Percentiles rank a stretch among this genome's conserved stretches.
Conservation (phyloP, 2,797 vertebrate genomes). For the Mus caroli region DNA sequence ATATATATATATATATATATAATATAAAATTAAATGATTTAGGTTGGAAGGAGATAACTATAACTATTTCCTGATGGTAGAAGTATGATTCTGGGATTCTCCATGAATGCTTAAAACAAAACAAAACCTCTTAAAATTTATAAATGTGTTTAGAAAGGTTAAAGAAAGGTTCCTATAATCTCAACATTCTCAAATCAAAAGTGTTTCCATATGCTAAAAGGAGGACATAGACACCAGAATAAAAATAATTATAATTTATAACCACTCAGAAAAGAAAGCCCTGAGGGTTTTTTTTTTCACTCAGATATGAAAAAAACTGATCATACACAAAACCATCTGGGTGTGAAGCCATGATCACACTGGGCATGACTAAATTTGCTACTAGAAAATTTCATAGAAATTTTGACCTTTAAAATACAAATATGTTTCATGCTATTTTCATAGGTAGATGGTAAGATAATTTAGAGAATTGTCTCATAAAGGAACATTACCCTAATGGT, state of each 20-base stretch:
- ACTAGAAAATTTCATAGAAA: neutral
- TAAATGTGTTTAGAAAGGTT: neutral
- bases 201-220: neutral
- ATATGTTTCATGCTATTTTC: neutral
- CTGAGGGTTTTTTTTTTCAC: neutral
- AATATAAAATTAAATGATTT: neutral
- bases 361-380: conserved; percentile 22
- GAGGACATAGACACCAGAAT: neutral
- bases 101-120: neutral
- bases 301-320: neutral
- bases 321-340: neutral
- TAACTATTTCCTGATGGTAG: neutral
- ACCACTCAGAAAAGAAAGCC: neutral
- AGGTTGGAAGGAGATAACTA: neutral
- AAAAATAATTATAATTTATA: neutral
- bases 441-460: neutral
- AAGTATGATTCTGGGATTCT: neutral
- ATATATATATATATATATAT: no score
- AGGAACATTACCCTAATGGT: conserved; percentile 16
- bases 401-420: conserved; percentile 30
- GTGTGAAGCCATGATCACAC: conserved; percentile 13
- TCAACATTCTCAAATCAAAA: neutral
- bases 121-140: neutral
- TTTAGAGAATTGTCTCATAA: conserved; percentile 42
- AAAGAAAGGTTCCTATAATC: neutral